Evolutionary conservation across 2,888 invertebrate species (phyloP).

Genomic region (Rhimphoctona megacephalus): DNA sequence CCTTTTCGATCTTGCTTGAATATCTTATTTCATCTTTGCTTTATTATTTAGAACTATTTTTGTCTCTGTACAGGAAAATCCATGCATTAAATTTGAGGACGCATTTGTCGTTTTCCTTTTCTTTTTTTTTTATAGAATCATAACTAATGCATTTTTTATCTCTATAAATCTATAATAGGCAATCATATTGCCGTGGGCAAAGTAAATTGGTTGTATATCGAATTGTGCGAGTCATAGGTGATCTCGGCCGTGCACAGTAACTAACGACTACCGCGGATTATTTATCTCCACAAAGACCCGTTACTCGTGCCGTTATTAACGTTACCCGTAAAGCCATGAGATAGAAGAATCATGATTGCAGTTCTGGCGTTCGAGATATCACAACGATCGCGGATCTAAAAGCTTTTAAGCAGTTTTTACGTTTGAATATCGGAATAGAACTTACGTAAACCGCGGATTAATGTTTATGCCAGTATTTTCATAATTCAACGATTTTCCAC

Average conservation of each 20-base stretch:
- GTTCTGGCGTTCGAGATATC: neutral
- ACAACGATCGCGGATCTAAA: neutral
- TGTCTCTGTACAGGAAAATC: neutral
- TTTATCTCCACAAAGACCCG: slow-evolving; percentile 21
- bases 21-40: neutral
- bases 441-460: neutral
- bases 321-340: neutral
- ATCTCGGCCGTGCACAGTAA: neutral
- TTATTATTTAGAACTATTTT: neutral
- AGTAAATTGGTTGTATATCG: slow-evolving; percentile 11
- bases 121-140: neutral
- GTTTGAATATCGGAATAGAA: neutral
- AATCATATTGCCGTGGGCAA: neutral
- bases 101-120: neutral
- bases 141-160: neutral
- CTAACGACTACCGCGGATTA: slow-evolving; percentile 19
- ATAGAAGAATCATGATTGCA: neutral
- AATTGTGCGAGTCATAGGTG: neutral
- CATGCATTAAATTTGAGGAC: neutral
- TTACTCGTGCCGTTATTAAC: neutral
- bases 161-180: neutral
- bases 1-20: neutral
- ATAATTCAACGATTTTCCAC: neutral
- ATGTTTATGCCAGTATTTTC: neutral
- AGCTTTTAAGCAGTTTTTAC: slow-evolving; percentile 17